Evolutionary conservation across 2,113 vertebrate genomes (phyloP).

Genomic region (Gopherus evgoodei): DNA sequence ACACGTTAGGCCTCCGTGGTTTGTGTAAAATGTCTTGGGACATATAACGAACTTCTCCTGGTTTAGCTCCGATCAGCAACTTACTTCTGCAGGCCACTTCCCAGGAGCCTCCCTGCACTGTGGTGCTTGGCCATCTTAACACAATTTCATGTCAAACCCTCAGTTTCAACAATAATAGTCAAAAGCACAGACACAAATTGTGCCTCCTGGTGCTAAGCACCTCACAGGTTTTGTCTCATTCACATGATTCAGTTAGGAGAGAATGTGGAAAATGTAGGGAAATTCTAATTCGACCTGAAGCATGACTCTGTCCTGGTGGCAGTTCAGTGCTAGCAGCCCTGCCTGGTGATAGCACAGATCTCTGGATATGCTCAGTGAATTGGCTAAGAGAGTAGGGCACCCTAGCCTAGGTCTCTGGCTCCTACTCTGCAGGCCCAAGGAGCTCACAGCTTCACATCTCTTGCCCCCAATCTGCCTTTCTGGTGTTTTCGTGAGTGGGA

Average conservation of each 20-base stretch:
- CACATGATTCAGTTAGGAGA: not conserved
- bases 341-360: not conserved
- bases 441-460: not conserved
- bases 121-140: not conserved
- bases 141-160: not conserved
- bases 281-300: not conserved
- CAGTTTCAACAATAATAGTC: not conserved
- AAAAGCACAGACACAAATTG: not conserved
- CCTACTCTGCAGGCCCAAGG: not conserved
- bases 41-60: not conserved
- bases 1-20: not conserved
- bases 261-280: not conserved
- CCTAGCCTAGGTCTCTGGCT: too few species aligned
- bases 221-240: not conserved
- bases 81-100: not conserved
- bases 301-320: not conserved
- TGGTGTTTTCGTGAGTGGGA: not conserved
- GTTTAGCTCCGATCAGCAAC: not conserved
- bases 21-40: not conserved
- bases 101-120: not conserved
- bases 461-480: not conserved
- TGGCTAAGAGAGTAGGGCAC: not conserved
- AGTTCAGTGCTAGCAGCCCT: not conserved
- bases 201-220: not conserved
- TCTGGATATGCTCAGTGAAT: not conserved